Conservation (phyloP, 2,888 invertebrate genomes). For the Caradrina clavipalpis region DNA sequence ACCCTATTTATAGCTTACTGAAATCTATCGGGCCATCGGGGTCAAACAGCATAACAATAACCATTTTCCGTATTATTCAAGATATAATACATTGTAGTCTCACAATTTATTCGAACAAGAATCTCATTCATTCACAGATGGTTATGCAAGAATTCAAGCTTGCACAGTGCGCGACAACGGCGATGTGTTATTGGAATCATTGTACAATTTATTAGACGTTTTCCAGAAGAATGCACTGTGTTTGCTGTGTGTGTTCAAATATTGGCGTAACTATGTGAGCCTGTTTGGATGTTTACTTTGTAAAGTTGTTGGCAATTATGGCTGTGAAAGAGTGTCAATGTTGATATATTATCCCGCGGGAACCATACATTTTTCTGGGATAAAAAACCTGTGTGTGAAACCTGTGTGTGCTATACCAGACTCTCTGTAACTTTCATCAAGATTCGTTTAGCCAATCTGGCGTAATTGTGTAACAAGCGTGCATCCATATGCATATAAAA, state of each 20-base stretch:
- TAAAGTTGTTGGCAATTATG: background rate
- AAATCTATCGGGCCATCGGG: background rate
- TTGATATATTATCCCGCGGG: too few relatives aligned
- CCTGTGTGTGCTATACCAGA: too few relatives aligned
- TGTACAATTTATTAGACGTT: constrained; percentile 16
- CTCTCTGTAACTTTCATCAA: too few relatives aligned
- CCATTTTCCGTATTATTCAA: constrained; percentile 1
- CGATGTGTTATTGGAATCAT: constrained; percentile 26
- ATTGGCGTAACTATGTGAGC: background rate
- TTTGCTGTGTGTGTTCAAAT: constrained; percentile 2
- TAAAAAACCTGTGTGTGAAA: too few relatives aligned
- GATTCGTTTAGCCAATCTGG: too few relatives aligned
- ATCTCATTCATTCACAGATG: constrained; percentile 28
- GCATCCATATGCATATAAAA: too few relatives aligned
- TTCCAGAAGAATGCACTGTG: constrained; percentile 4
- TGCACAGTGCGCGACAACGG: background rate
- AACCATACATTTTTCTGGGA: too few relatives aligned
- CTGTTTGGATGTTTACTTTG: background rate
- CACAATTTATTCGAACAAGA: constrained; percentile 28
- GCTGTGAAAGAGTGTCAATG: background rate
- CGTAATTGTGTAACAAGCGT: too few relatives aligned
- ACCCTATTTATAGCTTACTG: background rate
- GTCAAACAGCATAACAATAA: background rate
- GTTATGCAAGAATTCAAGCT: constrained; percentile 13
- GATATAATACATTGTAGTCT: constrained; percentile 6